A percentile compares a stretch with the other conserved stretches of the same genome.
These are phyloP conservation scores for Amphipoea lucens DNA, from an alignment of 2,888 invertebrate species.

Conservation along the genomic window DNA sequence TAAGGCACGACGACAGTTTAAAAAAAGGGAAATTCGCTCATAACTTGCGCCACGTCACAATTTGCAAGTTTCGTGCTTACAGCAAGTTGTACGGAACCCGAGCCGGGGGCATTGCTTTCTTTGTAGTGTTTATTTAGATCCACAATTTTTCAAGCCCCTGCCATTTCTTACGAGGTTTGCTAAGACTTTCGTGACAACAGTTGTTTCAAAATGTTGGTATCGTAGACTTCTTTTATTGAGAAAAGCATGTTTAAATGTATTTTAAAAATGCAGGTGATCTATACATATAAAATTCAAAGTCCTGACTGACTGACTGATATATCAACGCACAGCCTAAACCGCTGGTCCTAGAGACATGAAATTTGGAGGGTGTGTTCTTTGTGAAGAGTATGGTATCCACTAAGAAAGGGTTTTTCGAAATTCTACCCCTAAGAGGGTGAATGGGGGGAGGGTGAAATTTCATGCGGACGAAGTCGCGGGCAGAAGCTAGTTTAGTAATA, in stretches of 20 bases:
- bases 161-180: conserved; percentile 27
- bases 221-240: background rate
- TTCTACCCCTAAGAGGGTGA: too few relatives aligned
- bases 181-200: conserved; percentile 30
- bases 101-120: conserved; percentile 56
- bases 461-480: too few relatives aligned
- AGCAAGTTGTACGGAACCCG: conserved; percentile 57
- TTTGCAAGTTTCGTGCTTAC: conserved; percentile 62
- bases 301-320: too few relatives aligned
- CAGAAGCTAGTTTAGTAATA: too few relatives aligned
- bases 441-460: too few relatives aligned
- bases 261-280: background rate
- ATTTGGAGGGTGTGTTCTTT: too few relatives aligned
- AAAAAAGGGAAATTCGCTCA: background rate
- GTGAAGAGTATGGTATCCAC: too few relatives aligned
- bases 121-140: conserved; percentile 63
- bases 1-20: background rate
- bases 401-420: too few relatives aligned
- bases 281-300: too few relatives aligned
- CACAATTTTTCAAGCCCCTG: conserved; percentile 53
- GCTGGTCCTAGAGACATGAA: too few relatives aligned
- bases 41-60: conserved; percentile 33
- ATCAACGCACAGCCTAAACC: too few relatives aligned
- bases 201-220: conserved; percentile 24
- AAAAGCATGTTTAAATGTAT: background rate